Conservation (phyloP, 2,113 vertebrate species). For the Daboia siamensis region DNA sequence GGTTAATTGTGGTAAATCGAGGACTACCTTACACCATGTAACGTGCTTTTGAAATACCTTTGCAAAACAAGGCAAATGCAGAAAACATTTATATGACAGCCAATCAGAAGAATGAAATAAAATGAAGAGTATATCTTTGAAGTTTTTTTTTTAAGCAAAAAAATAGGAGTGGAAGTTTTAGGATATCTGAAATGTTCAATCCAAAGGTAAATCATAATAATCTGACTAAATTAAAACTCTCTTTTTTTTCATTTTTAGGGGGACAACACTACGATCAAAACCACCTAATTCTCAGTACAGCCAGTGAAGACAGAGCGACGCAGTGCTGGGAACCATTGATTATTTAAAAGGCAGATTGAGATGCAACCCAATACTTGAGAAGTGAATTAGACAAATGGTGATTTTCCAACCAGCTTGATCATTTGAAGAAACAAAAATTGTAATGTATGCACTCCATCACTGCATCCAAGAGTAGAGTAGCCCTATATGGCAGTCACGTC, state of each 20-base stretch:
- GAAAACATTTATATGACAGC: not conserved
- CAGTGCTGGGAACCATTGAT: conserved; percentile 87
- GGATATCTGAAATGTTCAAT: not conserved
- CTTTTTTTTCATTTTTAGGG: conserved; percentile 68
- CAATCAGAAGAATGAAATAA: not conserved
- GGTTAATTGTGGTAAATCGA: not conserved
- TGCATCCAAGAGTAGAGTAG: not conserved
- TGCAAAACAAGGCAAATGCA: not conserved
- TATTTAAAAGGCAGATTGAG: conserved; percentile 61
- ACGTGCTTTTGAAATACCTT: not conserved
- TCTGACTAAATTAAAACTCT: not conserved
- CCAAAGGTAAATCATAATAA: not conserved
- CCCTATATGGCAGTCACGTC: not conserved
- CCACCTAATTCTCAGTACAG: conserved; percentile 84
- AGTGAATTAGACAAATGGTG: conserved; percentile 13
- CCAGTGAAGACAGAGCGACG: conserved; percentile 70
- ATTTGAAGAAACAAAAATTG: conserved; percentile 21
- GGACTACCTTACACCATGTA: not conserved
- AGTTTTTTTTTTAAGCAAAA: not conserved
- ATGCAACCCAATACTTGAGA: not conserved
- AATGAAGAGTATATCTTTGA: not conserved
- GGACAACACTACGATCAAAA: conserved; percentile 86
- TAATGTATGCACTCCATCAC: not conserved
- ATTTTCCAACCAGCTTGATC: not conserved
- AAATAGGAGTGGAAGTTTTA: not conserved